Percentiles rank a stretch among this genome's conserved stretches.
Conservation (phyloP, 2,888 invertebrate genomes). For the Rhamnusium bicolor region DNA sequence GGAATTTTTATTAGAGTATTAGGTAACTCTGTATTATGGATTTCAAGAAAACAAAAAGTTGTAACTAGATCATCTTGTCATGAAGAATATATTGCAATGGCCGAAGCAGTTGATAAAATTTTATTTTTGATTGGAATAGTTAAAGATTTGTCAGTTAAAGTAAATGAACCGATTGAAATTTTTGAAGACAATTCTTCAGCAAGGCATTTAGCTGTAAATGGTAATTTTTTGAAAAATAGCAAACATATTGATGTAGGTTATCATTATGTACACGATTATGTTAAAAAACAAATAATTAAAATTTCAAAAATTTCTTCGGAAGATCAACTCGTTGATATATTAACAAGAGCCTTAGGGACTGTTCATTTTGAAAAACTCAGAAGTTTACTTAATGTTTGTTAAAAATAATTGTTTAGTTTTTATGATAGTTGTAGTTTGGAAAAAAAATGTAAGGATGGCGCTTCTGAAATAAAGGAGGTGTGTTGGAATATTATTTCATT, state of each 20-base stretch:
- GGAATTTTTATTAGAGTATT: constrained; percentile 56
- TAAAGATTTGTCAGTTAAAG: constrained; percentile 36
- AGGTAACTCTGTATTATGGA: constrained; percentile 57
- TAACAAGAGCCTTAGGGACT: constrained; percentile 33
- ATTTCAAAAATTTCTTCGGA: constrained; percentile 1
- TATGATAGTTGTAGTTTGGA: neutral
- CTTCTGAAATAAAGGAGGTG: constrained; percentile 7
- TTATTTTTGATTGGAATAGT: constrained; percentile 19
- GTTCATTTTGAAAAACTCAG: constrained; percentile 1
- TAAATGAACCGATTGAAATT: constrained; percentile 51
- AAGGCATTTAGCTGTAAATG: constrained; percentile 12
- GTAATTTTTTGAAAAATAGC: constrained; percentile 27
- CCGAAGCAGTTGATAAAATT: constrained; percentile 31
- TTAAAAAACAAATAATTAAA: neutral
- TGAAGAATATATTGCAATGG: constrained; percentile 58
- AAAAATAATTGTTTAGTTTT: neutral
- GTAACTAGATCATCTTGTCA: constrained; percentile 40
- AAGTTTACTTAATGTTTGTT: neutral
- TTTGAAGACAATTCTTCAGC: constrained; percentile 35
- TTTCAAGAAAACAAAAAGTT: constrained; percentile 55
- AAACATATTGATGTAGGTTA: constrained; percentile 39
- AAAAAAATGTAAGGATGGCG: neutral
- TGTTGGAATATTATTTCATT: too few relatives aligned
- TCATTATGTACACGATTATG: constrained; percentile 31
- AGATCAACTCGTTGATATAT: constrained; percentile 30